Evolutionary conservation across 2,113 vertebrate species (phyloP), one percentile per base, ranked within the genome.

Genomic region (Larimichthys polyactis): DNA sequence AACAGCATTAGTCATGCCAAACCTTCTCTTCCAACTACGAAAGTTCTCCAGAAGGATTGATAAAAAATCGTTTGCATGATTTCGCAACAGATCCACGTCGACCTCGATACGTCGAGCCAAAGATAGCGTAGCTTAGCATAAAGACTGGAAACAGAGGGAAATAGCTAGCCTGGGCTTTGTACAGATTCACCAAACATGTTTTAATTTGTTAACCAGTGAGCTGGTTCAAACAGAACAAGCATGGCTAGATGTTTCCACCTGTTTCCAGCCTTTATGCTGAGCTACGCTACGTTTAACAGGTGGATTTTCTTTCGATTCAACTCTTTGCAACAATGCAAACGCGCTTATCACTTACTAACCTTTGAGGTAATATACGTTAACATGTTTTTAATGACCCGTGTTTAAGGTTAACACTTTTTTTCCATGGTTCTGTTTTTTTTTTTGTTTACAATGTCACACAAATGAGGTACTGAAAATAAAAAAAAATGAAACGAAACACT

Each of bases 1-100:
- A 71, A 85, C 14, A 32, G 4, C 4, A 0, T 72, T 59, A 68
- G 81, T 73, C 75, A 79, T 22, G 75, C 72, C 10, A 14, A n/a
- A 52, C 32, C 1, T 27, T 8, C 36, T 15, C n/a, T 20, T 74
- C 69, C 27, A 80, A 24, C 19, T 14, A 10, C 4, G 46, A 62
- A 20, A 4, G 32, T 68, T 80, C 19, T 77, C 43, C 62, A 29
- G 16, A 12, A 27, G 1, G 46, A 17, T 44, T 54, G 81, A 80
- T 73, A 15, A 43, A 22, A 22, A 59, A 55, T 60, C 32, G 70
- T 67, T 27, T 29, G 43, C 11, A 22, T 63, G 63, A 69, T 74
- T 86, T 86, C 70, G 49, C 48, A 77, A 81, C 20, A 48, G 32
- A 60, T 51, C 63, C 7, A 15, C 3, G 8, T 54, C 15, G 69